Conservation (phyloP, 2,888 invertebrate genomes). For the Phortica magna region DNA sequence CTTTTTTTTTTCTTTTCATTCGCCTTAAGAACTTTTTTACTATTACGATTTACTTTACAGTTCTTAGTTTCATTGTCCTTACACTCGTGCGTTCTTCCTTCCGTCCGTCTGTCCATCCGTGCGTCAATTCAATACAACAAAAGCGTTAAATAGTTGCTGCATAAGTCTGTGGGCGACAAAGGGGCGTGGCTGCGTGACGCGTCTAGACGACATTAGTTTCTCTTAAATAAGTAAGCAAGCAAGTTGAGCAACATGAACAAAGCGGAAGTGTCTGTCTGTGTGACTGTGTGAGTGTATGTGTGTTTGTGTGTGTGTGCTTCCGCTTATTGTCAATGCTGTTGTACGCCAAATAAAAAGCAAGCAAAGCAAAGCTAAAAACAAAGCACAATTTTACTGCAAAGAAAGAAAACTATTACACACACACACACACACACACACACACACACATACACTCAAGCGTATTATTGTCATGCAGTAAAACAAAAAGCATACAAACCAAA, state of each 20-base stretch:
- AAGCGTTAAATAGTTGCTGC: conserved; percentile 16
- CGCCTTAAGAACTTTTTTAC: background rate
- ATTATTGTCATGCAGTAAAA: no score
- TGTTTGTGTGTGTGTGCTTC: background rate
- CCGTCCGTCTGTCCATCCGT: background rate
- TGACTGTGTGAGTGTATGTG: background rate
- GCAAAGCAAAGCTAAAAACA: background rate
- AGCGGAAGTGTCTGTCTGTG: background rate
- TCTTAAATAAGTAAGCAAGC: conserved; percentile 32
- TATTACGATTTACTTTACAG: background rate
- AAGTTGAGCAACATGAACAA: background rate
- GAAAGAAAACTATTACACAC: background rate
- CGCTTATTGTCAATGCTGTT: background rate
- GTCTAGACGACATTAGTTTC: conserved; percentile 24
- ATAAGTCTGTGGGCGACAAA: background rate
- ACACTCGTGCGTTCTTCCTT: background rate
- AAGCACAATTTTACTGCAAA: background rate
- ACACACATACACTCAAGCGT: background rate
- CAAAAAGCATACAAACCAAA: no score
- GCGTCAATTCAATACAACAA: background rate
- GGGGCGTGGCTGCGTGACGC: conserved; percentile 13
- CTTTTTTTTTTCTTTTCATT: background rate
- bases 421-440: background rate
- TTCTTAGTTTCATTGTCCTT: no score
- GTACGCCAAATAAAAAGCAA: background rate